Evolutionary conservation across 2,797 vertebrate species (phyloP).

Genomic region (Pitangus sulphuratus): DNA sequence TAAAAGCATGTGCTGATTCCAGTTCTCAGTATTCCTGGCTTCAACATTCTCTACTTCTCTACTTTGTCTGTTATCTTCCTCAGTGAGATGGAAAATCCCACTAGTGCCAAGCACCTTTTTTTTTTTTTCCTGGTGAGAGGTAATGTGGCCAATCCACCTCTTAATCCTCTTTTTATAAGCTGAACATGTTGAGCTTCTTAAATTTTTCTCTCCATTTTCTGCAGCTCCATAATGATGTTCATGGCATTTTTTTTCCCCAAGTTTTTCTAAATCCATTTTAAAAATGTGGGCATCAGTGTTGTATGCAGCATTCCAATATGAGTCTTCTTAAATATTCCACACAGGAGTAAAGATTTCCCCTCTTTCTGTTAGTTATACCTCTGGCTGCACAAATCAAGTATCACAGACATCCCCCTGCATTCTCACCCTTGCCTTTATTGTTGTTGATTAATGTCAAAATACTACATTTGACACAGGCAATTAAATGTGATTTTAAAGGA

Average conservation of each 20-base stretch:
- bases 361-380: neutral
- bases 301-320: neutral
- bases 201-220: neutral
- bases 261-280: neutral
- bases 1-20: neutral
- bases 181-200: neutral
- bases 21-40: neutral
- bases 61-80: neutral
- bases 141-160: neutral
- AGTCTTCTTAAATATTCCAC: neutral
- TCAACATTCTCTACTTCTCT: neutral
- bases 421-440: neutral
- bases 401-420: neutral
- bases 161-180: neutral
- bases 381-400: neutral
- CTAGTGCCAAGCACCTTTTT: rapidly evolving
- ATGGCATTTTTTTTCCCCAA: rapidly evolving
- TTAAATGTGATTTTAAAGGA: neutral
- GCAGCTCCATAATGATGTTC: neutral
- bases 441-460: neutral
- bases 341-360: neutral
- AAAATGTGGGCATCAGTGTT: neutral
- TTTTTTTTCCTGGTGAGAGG: neutral
- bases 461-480: neutral
- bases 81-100: neutral